Conservation (phyloP, 2,797 vertebrate genomes). For the Intellagama lesueurii region DNA sequence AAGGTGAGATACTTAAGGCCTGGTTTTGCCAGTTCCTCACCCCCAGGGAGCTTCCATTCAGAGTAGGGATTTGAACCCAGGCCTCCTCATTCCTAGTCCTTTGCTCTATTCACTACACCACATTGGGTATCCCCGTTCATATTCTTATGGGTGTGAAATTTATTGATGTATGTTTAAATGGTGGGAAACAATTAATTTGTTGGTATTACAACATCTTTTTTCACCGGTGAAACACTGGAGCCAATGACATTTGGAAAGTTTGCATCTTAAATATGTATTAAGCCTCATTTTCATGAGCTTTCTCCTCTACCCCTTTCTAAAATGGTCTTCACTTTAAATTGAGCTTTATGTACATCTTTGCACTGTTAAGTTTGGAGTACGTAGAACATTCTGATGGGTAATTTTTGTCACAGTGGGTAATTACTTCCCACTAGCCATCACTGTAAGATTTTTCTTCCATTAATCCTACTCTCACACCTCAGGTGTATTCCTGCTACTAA, state of each 20-base stretch:
- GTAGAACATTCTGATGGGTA: neutral
- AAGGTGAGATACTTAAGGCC: too few relatives aligned
- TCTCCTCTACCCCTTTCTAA: neutral
- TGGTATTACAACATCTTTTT: neutral
- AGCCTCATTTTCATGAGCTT: neutral
- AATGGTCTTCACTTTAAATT: neutral
- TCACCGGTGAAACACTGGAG: neutral
- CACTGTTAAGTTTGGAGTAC: neutral
- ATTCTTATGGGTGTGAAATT: too few relatives aligned
- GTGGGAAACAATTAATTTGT: neutral
- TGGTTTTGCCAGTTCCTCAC: too few relatives aligned
- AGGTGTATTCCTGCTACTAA: conserved; percentile 18
- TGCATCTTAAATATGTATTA: neutral
- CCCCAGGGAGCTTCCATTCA: too few relatives aligned
- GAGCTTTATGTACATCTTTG: neutral
- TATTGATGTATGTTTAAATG: neutral
- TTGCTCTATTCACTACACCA: too few relatives aligned
- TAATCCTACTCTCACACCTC: neutral
- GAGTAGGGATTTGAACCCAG: too few relatives aligned
- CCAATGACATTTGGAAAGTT: neutral
- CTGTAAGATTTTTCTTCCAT: conserved; percentile 10
- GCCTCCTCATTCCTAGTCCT: too few relatives aligned
- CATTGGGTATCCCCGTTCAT: too few relatives aligned
- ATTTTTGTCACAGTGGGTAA: neutral
- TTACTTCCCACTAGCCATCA: rapidly evolving